phyloP scores from a whole-genome alignment of 1,140 invertebrate genomes.

The Drosophila tani region DNA sequence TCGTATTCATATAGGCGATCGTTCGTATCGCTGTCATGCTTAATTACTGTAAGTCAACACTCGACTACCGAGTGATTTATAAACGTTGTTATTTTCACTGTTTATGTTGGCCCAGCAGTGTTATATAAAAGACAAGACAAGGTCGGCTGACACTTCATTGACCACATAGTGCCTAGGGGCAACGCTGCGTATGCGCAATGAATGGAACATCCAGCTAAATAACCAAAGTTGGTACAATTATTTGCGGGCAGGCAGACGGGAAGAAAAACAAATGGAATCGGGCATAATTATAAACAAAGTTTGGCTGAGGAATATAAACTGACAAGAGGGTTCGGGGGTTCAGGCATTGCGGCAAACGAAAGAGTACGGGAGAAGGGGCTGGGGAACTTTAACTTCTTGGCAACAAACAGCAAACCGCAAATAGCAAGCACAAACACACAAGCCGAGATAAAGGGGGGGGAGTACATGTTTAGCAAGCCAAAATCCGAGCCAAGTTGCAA shows the following conservation, averaged over 20 bases:
- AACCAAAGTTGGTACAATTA: slow-evolving; percentile 40
- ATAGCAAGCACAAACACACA: slow-evolving; percentile 52
- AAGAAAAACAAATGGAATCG: slow-evolving; percentile 34
- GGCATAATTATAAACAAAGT: slow-evolving; percentile 71
- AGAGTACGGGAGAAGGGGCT: background rate
- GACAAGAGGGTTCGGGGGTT: background rate
- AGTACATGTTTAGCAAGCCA: slow-evolving; percentile 59
- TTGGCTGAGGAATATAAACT: slow-evolving; percentile 33
- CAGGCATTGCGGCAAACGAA: slow-evolving; percentile 52
- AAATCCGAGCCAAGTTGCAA: slow-evolving; percentile 74
- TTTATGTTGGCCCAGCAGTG: slow-evolving; percentile 31
- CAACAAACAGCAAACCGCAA: slow-evolving; percentile 64
- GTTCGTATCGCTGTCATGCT: slow-evolving; percentile 42
- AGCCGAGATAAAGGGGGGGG: slow-evolving; percentile 3
- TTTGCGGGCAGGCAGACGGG: slow-evolving; percentile 20
- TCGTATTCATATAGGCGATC: slow-evolving; percentile 7
- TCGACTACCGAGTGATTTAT: slow-evolving; percentile 68
- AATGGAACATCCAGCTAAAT: slow-evolving; percentile 24
- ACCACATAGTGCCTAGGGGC: slow-evolving; percentile 8
- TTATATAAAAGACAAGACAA: slow-evolving; percentile 35
- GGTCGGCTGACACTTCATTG: slow-evolving; percentile 37
- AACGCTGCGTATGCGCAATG: slow-evolving; percentile 48
- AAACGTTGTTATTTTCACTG: slow-evolving; percentile 35
- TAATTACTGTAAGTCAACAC: slow-evolving; percentile 75
- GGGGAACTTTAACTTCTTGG: slow-evolving; percentile 62